phyloP scores from a whole-genome alignment of 2,797 vertebrate species.

The Mormyrops attenuatus region DNA sequence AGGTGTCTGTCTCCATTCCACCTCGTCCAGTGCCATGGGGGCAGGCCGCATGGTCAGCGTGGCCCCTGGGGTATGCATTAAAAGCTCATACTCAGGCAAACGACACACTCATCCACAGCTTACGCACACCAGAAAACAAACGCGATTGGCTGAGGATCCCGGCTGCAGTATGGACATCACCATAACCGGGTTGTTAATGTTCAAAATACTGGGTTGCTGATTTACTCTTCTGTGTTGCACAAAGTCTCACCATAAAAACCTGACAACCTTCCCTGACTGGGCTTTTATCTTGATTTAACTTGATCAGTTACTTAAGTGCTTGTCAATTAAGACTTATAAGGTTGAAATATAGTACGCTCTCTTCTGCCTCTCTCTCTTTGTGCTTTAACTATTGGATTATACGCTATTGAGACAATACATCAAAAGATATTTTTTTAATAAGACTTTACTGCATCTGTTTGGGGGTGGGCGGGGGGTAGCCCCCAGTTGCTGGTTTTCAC shows the following conservation, averaged over 20 bases:
- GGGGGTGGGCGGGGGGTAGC: neutral
- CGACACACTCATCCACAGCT: neutral
- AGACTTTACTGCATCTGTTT: neutral
- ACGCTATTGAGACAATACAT: neutral
- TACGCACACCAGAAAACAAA: neutral
- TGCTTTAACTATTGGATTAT: neutral
- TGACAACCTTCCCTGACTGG: neutral
- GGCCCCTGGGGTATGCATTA: constrained; percentile 58
- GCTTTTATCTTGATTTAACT: constrained; percentile 13
- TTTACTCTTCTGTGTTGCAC: neutral
- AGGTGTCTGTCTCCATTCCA: constrained; percentile 79
- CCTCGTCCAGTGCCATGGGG: constrained; percentile 74
- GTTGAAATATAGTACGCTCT: neutral
- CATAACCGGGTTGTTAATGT: neutral
- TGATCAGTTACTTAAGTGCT: constrained; percentile 10
- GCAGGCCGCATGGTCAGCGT: constrained; percentile 79
- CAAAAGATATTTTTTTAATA: neutral
- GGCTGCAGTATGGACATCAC: neutral
- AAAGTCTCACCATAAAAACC: neutral
- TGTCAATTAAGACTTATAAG: constrained; percentile 2
- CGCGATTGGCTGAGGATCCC: neutral
- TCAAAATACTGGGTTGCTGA: neutral
- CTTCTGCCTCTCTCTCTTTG: neutral
- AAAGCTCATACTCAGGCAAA: neutral
- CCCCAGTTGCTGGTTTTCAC: neutral